These are phyloP conservation scores for Philypnodon macrostomus DNA, from an alignment of 2,797 vertebrate species.

Conservation along the genomic window DNA sequence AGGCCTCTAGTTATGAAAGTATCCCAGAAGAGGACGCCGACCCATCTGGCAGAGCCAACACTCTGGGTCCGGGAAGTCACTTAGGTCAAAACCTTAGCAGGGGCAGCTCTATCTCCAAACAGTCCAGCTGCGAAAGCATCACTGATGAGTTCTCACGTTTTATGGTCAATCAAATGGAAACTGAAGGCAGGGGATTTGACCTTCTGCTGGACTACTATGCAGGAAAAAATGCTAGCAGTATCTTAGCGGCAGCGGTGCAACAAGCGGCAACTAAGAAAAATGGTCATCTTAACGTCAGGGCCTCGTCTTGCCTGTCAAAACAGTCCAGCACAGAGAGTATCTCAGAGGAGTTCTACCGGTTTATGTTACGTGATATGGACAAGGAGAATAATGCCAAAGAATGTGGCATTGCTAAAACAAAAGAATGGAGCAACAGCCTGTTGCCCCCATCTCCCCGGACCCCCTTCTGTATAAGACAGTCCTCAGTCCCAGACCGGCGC, in stretches of 20 bases:
- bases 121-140: slow-evolving; percentile 98
- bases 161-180: slow-evolving; percentile 99
- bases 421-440: slow-evolving; percentile 86
- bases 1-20: slow-evolving; percentile 93
- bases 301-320: slow-evolving; percentile 89
- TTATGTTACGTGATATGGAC: slow-evolving; percentile 92
- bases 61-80: slow-evolving; percentile 78
- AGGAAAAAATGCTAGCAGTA: slow-evolving; percentile 92
- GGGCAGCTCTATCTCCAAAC: slow-evolving; percentile 96
- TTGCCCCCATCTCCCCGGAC: slow-evolving; percentile 82
- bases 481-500: slow-evolving; percentile 87
- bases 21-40: slow-evolving; percentile 91
- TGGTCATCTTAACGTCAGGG: slow-evolving; percentile 85
- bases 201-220: slow-evolving; percentile 95
- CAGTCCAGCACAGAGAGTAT: slow-evolving; percentile 99
- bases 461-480: slow-evolving; percentile 89
- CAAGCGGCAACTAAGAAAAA: slow-evolving; percentile 88
- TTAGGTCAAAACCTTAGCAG: slow-evolving; percentile 89
- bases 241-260: slow-evolving; percentile 88
- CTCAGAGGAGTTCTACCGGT: slow-evolving; percentile 95
- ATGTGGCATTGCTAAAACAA: slow-evolving; percentile 77
- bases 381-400: slow-evolving; percentile 90
- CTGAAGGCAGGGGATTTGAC: slow-evolving; percentile 92
- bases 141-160: slow-evolving; percentile 97
- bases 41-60: slow-evolving; percentile 76